Evolutionary conservation across 1,140 invertebrate genomes (phyloP), one percentile per base, ranked within the genome.

Genomic region (Helicorthomorpha holstii): DNA sequence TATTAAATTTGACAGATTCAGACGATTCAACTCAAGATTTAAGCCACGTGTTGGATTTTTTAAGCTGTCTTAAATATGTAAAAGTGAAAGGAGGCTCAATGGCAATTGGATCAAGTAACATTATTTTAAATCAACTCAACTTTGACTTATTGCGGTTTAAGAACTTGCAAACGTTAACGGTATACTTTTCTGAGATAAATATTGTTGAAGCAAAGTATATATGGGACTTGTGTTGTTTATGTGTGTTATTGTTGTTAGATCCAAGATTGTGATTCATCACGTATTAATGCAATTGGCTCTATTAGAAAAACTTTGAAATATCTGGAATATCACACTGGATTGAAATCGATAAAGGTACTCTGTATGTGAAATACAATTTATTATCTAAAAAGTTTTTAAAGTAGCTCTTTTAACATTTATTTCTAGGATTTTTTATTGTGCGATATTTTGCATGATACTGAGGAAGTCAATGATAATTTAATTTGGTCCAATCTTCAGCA

Each of bases 1-100:
- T 16, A 7, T 16, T 34, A 34, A 49, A 46, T 51, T 24, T 77
- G 48, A 76, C 83, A 69, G 77, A 79, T 45, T 67, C 74, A 51
- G 79, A 80, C 54, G 75, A 78, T 58, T 76, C 74, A 64, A 71
- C 73, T 60, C 80, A 79, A 60, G 85, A 94, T 66, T 83, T 94
- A 54, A 87, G 85, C 58, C 85, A 93, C 63, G 79, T 94, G 3
- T 63, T 95, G 50, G 90, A 95, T 63, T 86, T 89, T 62, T 84
- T 84, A 63, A 82, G 81, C 1, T 79, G 83, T 59, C 61, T 90
- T 7, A 73, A 71, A 21, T 70, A 66, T 14, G 63, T 91, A 0
- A 72, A 74, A 47, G 77, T 93, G 10, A 71, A 79, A 62, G 83
- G 84, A 1, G 80, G 72, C 54, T 67, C 71, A 45, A 69, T 76